A percentile compares a stretch with the other conserved stretches of the same genome.
Conservation (phyloP, 2,888 invertebrate species). For the Sarcophaga variegata region DNA sequence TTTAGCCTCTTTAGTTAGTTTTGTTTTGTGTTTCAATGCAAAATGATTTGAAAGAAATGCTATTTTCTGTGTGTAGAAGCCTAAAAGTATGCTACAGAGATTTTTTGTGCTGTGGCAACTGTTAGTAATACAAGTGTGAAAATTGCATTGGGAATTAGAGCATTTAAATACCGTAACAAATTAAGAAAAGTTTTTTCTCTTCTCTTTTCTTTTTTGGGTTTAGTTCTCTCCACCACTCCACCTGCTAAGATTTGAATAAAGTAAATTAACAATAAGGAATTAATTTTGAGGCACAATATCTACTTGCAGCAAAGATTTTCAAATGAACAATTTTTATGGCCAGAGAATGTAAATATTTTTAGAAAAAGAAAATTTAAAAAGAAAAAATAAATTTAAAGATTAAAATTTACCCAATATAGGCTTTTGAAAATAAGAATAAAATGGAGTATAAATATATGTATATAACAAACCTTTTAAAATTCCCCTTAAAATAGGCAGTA, state of each 20-base stretch:
- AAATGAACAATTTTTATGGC: not conserved
- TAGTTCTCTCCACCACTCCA: conserved; percentile 4
- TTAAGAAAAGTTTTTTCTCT: conserved; percentile 37
- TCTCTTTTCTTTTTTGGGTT: conserved; percentile 24
- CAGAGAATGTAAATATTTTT: not conserved
- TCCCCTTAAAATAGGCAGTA: no score
- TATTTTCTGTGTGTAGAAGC: not conserved
- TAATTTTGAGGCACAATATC: conserved; percentile 13
- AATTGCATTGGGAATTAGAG: conserved; percentile 72
- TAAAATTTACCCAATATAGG: not conserved
- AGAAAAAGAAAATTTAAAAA: not conserved
- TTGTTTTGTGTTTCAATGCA: conserved; percentile 12
- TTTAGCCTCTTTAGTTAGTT: conserved; percentile 38
- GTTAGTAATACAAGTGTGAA: conserved; percentile 68
- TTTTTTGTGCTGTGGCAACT: conserved; percentile 17
- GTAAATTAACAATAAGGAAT: conserved; percentile 58
- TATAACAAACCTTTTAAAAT: no score
- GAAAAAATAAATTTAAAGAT: not conserved
- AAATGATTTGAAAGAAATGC: no score
- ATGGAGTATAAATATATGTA: not conserved
- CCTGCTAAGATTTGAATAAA: conserved; percentile 37
- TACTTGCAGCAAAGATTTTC: not conserved
- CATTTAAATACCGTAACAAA: conserved; percentile 67
- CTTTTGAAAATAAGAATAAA: not conserved
- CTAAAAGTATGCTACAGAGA: not conserved